Base-by-base conservation (phyloP, 2,113 vertebrate genomes). In the Meriones unguiculatus region DNA sequence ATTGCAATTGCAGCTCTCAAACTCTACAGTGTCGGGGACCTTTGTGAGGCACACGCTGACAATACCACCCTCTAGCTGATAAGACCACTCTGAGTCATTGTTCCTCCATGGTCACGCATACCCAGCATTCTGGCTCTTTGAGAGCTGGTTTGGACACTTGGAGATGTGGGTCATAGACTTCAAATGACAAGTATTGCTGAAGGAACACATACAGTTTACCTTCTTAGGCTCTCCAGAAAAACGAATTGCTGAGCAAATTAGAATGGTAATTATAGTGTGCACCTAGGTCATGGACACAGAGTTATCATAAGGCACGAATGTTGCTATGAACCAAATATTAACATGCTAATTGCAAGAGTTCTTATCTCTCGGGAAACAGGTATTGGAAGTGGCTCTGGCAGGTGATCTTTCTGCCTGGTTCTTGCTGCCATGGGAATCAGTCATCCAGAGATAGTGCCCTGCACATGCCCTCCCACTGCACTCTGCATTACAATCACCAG, bases 311-410 rank as follows among this genome's bases (percentile, higher is more conserved):
- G 54, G 22, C 62, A 75, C 32, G 76, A 73, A 77, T 86, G n/a
- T 76, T 97, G 65, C 95, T 97, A 86, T 82, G 90, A 94, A 86
- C 90, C 65, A 86, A 93, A 88, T 82, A 93, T 93, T 86, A 96
- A 64, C 80, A 94, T 96, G 95, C 81, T 95, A 78, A 97, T 97
- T 96, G 76, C 30, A 89, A 20, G 64, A 86, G 50, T 96, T 96
- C 93, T 96, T 96, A 97, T 95, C 93, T 86, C 96, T 87, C 1
- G n/a, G 54, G 70, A 86, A 92, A 72, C 85, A 95, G 95, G 59
- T 95, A 69, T 89, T 76, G 22, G 69, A 95, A 86, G 62, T 54
- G 5, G 87, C 80, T 91, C 78, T 67, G 38, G 64, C 15, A 94
- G n/a, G 57, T 84, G 70, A 32, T 72, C 65, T 92, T 88, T 95